Evolutionary conservation across 2,113 vertebrate genomes (phyloP), one percentile per base, ranked within the genome.

Genomic region (Phoxinus phoxinus): DNA sequence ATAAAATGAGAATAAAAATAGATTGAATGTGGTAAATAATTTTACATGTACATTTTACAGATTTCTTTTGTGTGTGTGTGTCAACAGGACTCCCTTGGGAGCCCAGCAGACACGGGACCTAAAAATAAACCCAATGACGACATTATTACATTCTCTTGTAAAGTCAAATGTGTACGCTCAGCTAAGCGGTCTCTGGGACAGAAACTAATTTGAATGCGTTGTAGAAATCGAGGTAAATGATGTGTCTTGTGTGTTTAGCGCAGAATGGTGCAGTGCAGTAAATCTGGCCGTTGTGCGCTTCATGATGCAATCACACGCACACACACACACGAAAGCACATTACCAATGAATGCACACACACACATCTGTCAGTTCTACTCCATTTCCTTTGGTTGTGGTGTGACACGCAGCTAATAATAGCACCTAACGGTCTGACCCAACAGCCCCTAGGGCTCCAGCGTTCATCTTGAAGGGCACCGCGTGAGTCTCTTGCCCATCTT

Each of bases 331-430:
- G 3, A 72, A 30, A 82, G 85, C 83, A 81, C 75, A 67, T 37
- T 19, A 61, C 78, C 41, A 27, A 86, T 74, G 32, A 83, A 85
- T 13, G 37, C 76, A 87, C 71, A 81, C 44, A 81, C 80, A 84
- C 71, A 73, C 75, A 90, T 90, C 88, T 93, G 90, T 91, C 89
- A 89, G 86, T 92, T 89, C 17, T 37, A 81, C 89, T 90, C 85
- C 80, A 84, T 83, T 87, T 89, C 85, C 46, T 78, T 91, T 73
- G 91, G 88, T 78, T 91, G 89, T 87, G 89, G 85, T 90, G 84
- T 92, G 91, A 91, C 85, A 88, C 61, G 69, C 51, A 65, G 85
- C 93, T 93, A 93, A 92, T 91, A 93, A 94, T 94, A 94, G 91
- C 91, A 91, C 90, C 83, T 89, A 73, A 81, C 87, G 90, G 91